Percentiles rank a stretch among this genome's conserved stretches.
Evolutionary conservation across 2,113 vertebrate species (phyloP).

Genomic region (Myotis yumanensis): DNA sequence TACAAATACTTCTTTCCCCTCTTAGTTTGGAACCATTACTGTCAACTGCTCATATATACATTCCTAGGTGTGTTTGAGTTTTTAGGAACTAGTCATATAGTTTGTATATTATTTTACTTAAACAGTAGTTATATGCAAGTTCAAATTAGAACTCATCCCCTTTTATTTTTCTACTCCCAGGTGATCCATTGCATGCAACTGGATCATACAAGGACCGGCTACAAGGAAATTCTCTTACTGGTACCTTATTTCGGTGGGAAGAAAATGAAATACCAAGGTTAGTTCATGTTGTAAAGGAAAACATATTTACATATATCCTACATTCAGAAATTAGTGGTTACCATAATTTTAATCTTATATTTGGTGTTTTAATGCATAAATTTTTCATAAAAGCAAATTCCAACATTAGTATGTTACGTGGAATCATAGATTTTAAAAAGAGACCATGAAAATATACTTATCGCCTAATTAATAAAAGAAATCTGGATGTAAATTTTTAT

Average conservation of each 20-base stretch:
- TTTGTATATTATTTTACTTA: conserved; percentile 50
- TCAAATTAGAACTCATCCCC: conserved; percentile 19
- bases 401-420: not conserved
- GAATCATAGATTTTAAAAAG: conserved; percentile 5
- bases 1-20: not conserved
- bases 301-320: not conserved
- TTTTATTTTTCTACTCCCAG: conserved; percentile 76
- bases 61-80: conserved; percentile 25
- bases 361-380: not conserved
- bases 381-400: conserved; percentile 29
- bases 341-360: not conserved
- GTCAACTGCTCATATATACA: not conserved
- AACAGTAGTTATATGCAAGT: conserved; percentile 35
- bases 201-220: conserved; percentile 79
- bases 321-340: conserved; percentile 26
- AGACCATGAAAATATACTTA: not conserved
- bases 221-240: conserved; percentile 83
- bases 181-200: conserved; percentile 70
- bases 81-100: not conserved
- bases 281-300: conserved; percentile 72
- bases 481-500: not conserved
- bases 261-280: conserved; percentile 93
- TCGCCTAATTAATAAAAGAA: conserved; percentile 9
- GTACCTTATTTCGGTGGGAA: conserved; percentile 89
- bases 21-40: conserved; percentile 11